Percentiles rank a stretch among this genome's conserved stretches.
Evolutionary conservation across 2,888 invertebrate genomes (phyloP).

Genomic region (Campoplex nolae): DNA sequence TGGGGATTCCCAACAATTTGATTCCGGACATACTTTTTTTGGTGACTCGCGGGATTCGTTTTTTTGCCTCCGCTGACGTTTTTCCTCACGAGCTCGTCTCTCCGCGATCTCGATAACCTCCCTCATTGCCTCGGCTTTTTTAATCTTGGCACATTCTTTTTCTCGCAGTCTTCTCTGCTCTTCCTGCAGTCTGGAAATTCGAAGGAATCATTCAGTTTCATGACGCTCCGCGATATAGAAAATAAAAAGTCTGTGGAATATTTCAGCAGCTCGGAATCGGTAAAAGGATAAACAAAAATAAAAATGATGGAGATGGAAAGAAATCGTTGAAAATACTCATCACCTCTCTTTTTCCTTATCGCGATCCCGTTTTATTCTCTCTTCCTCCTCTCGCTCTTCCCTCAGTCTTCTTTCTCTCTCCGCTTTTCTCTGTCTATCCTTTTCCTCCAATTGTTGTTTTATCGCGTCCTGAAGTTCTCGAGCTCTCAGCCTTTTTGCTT

Average conservation of each 20-base stretch:
- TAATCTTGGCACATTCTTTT: constrained; percentile 90
- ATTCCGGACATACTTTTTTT: constrained; percentile 24
- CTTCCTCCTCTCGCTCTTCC: constrained; percentile 94
- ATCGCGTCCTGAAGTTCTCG: constrained; percentile 95
- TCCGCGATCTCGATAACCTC: constrained; percentile 92
- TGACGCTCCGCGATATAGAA: not conserved
- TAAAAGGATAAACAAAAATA: too few relatives aligned
- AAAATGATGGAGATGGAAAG: too few relatives aligned
- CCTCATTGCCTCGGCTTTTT: constrained; percentile 91
- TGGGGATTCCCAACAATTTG: constrained; percentile 61
- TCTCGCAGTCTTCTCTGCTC: constrained; percentile 89
- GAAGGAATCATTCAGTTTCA: not conserved
- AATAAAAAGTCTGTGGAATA: not conserved
- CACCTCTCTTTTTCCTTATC: constrained; percentile 83
- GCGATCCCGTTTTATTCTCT: constrained; percentile 90
- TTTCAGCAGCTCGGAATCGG: too few relatives aligned
- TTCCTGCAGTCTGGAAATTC: constrained; percentile 86
- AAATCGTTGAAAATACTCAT: not conserved
- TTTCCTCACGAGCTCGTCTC: constrained; percentile 88
- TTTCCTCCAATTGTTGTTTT: constrained; percentile 93
- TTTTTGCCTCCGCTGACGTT: constrained; percentile 79
- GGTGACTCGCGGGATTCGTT: constrained; percentile 66
- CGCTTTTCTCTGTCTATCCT: constrained; percentile 90
- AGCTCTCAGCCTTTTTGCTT: constrained; percentile 92
- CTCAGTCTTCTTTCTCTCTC: constrained; percentile 90